phyloP scores from a whole-genome alignment of 2,797 vertebrate genomes.

The Simalia tracyae region DNA sequence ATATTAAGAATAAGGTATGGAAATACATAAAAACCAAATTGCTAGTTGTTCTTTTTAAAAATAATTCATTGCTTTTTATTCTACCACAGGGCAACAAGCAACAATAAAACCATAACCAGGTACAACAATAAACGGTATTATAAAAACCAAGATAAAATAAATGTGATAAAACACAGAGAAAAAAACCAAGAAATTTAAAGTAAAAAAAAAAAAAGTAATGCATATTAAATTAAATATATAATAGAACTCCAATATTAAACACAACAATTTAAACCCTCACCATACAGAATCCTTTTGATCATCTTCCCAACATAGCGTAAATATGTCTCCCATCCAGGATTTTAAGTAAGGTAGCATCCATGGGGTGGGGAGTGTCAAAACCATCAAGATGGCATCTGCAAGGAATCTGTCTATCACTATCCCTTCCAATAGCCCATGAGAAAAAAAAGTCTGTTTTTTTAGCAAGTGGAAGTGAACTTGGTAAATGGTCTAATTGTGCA shows the following conservation, averaged over 20 bases:
- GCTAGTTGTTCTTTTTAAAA: not conserved
- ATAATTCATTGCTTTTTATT: not conserved
- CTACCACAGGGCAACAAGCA: not conserved
- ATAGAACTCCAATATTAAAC: not conserved
- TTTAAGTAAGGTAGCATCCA: not conserved
- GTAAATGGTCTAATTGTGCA: not conserved
- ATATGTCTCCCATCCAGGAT: not conserved
- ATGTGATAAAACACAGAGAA: not conserved
- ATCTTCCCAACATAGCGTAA: not conserved
- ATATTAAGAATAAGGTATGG: not conserved
- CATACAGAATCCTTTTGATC: not conserved
- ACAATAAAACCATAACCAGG: not conserved
- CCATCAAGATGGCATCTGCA: not conserved
- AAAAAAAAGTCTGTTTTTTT: not conserved
- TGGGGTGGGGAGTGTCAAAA: not conserved
- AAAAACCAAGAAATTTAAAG: not conserved
- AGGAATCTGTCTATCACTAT: not conserved
- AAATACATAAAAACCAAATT: not conserved
- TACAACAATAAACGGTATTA: not conserved
- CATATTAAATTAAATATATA: not conserved
- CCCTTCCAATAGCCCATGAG: not conserved
- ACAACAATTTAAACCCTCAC: not conserved
- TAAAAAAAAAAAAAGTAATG: not conserved
- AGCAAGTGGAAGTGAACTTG: not conserved
- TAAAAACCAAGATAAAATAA: not conserved